These are phyloP conservation scores for Florisuga fusca DNA, from an alignment of 2,797 vertebrate species.

Conservation along the genomic window DNA sequence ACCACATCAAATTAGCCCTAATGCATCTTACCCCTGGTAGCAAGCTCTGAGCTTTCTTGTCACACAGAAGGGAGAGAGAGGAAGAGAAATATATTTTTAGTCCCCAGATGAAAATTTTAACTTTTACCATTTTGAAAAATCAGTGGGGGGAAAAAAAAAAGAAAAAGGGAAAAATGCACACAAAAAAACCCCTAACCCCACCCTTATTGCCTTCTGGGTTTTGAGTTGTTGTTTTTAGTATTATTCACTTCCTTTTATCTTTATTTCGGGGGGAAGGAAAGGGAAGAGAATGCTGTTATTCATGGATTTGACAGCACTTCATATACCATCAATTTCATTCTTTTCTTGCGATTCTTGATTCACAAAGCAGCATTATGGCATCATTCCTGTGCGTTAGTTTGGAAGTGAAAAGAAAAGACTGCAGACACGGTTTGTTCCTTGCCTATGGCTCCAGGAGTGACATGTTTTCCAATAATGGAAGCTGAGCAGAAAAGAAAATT, in stretches of 20 bases:
- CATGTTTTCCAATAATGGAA: not conserved
- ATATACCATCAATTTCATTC: conserved; percentile 54
- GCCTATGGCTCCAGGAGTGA: conserved; percentile 22
- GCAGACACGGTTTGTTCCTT: not conserved
- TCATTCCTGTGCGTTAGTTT: conserved; percentile 40
- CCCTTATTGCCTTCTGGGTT: not conserved
- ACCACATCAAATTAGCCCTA: conserved; percentile 26
- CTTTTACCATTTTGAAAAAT: not conserved
- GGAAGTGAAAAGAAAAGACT: conserved; percentile 31
- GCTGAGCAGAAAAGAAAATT: conserved; percentile 42
- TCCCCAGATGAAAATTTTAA: not conserved
- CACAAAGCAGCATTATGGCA: conserved; percentile 49
- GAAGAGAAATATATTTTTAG: not conserved
- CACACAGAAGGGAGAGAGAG: not conserved
- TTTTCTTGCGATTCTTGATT: conserved; percentile 39
- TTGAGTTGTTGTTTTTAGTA: not conserved
- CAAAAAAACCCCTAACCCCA: too few relatives aligned
- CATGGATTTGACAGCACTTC: conserved; percentile 54
- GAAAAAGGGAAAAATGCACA: too few relatives aligned
- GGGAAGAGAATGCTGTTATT: not conserved
- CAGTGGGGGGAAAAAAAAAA: not conserved
- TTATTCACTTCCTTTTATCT: conserved; percentile 6
- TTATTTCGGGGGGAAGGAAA: not conserved
- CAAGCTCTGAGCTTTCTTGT: not conserved
- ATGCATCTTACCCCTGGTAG: conserved; percentile 25